Percentiles rank a stretch among this genome's conserved stretches.
Conservation (phyloP, 2,113 vertebrate species). For the Ciconia stormi region DNA sequence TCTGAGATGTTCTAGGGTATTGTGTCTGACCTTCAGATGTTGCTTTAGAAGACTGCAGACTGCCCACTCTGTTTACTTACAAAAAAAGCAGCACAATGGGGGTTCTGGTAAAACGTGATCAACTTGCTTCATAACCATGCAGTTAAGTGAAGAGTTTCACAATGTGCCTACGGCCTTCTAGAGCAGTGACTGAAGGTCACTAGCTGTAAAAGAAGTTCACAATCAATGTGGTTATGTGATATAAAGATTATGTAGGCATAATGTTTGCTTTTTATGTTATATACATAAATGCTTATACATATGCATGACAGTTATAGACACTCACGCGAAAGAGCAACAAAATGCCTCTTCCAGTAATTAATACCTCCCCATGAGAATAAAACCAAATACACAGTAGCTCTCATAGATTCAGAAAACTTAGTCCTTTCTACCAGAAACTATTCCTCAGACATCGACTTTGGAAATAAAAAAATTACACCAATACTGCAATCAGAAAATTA, state of each 20-base stretch:
- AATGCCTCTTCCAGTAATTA: neutral
- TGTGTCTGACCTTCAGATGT: neutral
- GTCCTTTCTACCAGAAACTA: neutral
- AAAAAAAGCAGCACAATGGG: fast-evolving
- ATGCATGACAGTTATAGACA: neutral
- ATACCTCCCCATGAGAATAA: neutral
- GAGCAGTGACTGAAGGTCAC: neutral
- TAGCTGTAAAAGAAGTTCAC: neutral
- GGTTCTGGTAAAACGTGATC: neutral
- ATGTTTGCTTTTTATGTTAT: neutral
- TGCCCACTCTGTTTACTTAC: neutral
- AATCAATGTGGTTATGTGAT: neutral
- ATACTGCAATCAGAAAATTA: neutral
- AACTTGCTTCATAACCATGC: neutral
- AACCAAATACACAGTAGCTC: neutral
- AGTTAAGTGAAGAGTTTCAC: neutral
- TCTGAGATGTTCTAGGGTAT: neutral
- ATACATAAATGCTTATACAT: neutral
- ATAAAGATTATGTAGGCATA: neutral
- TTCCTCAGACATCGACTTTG: neutral
- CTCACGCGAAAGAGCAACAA: neutral
- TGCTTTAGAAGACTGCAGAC: neutral
- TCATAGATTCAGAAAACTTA: neutral
- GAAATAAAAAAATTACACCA: neutral
- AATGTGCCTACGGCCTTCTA: neutral